A percentile compares a stretch with the other conserved stretches of the same genome.
Conservation (phyloP, 2,113 vertebrate genomes). For the Pungitius pungitius region DNA sequence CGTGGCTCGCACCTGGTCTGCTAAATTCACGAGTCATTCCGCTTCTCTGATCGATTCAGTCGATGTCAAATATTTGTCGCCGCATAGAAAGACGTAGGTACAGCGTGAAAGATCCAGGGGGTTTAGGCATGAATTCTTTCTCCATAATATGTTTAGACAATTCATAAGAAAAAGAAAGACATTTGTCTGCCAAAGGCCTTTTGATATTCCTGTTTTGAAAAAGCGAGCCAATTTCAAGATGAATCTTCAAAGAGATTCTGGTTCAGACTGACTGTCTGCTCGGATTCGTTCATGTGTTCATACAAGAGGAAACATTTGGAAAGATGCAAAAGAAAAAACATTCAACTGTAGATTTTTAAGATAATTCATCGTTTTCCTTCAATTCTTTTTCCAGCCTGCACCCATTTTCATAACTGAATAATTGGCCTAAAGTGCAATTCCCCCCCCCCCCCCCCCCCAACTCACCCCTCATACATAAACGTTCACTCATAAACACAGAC, state of each 20-base stretch:
- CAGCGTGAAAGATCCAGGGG: not conserved
- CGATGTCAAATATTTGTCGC: not conserved
- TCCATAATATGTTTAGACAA: too few relatives aligned
- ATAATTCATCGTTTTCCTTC: not conserved
- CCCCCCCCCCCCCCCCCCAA: not conserved
- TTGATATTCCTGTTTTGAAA: too few relatives aligned
- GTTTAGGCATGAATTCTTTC: too few relatives aligned
- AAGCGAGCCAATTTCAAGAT: too few relatives aligned
- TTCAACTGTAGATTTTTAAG: not conserved
- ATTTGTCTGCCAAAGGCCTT: too few relatives aligned
- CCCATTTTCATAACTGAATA: constrained; percentile 24
- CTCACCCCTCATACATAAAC: constrained; percentile 9
- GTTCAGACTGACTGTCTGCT: too few relatives aligned
- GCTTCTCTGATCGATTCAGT: not conserved
- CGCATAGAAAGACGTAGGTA: not conserved
- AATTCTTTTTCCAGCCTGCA: constrained; percentile 8
- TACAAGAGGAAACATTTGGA: too few relatives aligned
- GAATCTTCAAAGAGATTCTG: too few relatives aligned
- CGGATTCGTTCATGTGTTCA: too few relatives aligned
- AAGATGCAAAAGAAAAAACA: too few relatives aligned
- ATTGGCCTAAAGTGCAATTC: not conserved
- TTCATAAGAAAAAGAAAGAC: too few relatives aligned
- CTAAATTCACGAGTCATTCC: not conserved
- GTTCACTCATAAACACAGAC: constrained; percentile 37
- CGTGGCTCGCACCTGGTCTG: not conserved